Conservation (phyloP, 2,113 vertebrate species). For the Synchiropus splendidus region DNA sequence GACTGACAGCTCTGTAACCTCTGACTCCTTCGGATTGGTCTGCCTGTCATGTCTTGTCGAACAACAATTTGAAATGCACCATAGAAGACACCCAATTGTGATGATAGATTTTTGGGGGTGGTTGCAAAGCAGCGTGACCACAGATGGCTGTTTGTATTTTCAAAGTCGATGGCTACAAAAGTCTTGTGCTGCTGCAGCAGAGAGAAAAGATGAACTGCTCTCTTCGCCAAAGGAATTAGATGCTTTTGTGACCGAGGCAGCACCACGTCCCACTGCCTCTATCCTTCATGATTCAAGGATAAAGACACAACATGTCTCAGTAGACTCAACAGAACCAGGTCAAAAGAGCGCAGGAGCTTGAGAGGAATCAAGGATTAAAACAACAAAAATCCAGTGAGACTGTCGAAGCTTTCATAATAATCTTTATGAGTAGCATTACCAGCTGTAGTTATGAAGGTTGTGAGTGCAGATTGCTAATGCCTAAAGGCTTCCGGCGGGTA, state of each 20-base stretch:
- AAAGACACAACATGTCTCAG: slow-evolving; percentile 31
- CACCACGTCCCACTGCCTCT: slow-evolving; percentile 13
- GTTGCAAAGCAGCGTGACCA: neutral
- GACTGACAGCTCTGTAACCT: slow-evolving; percentile 46
- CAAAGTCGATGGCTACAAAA: slow-evolving; percentile 18
- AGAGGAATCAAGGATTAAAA: slow-evolving; percentile 13
- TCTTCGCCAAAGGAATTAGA: too few relatives aligned
- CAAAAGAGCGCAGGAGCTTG: slow-evolving; percentile 24
- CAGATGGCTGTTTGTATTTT: slow-evolving; percentile 13
- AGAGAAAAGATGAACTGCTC: slow-evolving; percentile 1
- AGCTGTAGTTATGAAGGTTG: too few relatives aligned
- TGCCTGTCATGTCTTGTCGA: slow-evolving; percentile 33
- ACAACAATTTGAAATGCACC: slow-evolving; percentile 19
- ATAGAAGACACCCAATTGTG: slow-evolving; percentile 10
- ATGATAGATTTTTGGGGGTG: slow-evolving; percentile 7
- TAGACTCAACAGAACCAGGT: slow-evolving; percentile 38
- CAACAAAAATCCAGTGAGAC: neutral
- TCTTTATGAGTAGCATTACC: too few relatives aligned
- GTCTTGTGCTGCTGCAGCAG: slow-evolving; percentile 4
- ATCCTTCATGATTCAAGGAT: slow-evolving; percentile 40
- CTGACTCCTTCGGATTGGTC: slow-evolving; percentile 23
- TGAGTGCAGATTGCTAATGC: too few relatives aligned
- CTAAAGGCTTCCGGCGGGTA: too few relatives aligned
- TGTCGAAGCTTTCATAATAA: too few relatives aligned
- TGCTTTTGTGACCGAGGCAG: slow-evolving; percentile 12